These are phyloP conservation scores for Albula goreensis DNA, from an alignment of 2,113 vertebrate genomes.

Conservation along the genomic window DNA sequence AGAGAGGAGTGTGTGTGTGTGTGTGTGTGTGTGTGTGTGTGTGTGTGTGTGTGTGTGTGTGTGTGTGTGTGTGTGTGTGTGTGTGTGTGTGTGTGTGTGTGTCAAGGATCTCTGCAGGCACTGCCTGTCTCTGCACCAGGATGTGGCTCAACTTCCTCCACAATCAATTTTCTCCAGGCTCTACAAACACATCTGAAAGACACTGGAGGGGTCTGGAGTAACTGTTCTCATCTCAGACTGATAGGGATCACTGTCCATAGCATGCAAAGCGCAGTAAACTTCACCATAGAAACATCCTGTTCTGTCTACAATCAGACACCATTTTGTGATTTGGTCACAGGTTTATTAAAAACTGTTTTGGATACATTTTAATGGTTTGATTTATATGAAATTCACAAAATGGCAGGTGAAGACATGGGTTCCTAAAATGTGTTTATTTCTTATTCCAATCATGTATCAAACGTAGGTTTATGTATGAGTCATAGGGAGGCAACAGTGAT, in stretches of 20 bases:
- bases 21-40: conserved; percentile 41
- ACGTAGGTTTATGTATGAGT: not conserved
- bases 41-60: conserved; percentile 40
- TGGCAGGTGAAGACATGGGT: conserved; percentile 14
- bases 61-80: not conserved
- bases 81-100: not conserved
- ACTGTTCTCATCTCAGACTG: not conserved
- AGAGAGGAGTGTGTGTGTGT: not conserved
- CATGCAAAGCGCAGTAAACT: not conserved
- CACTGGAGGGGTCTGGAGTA: not conserved
- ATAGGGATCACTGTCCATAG: not conserved
- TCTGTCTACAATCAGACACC: too few species aligned
- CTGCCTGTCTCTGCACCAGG: not conserved
- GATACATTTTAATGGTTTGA: conserved; percentile 7
- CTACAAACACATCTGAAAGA: not conserved
- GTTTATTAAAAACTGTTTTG: not conserved
- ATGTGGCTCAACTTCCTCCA: not conserved
- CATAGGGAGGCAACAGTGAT: not conserved
- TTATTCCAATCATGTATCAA: not conserved
- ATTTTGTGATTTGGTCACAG: not conserved
- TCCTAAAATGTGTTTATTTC: conserved; percentile 10
- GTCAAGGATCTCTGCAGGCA: not conserved
- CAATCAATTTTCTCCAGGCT: conserved; percentile 12
- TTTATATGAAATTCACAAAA: conserved; percentile 25
- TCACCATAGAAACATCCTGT: not conserved